Base-by-base conservation (phyloP, 2,888 invertebrate species). In the Nowickia ferox region DNA sequence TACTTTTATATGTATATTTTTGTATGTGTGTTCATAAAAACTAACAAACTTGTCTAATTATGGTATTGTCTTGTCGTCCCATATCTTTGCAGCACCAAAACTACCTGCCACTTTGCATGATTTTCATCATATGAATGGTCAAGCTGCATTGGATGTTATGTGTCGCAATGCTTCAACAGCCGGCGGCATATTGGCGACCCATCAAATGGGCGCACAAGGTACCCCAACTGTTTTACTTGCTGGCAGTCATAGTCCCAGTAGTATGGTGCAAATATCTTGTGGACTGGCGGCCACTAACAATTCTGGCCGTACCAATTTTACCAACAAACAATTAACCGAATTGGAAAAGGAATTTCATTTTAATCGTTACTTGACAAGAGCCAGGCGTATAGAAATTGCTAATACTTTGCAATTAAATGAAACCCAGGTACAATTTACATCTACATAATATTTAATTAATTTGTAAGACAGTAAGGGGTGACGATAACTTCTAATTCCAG, bases 321-420 rank as follows among this genome's bases (percentile, higher is more conserved):
- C 99, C 88, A 99, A 99, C 93, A 99, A 99, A 93, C 99, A 99
- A 93, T 95, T 99, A 87, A 99, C 99, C 2, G 99, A 99, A 93
- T 94, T 99, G 88, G 99, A 99, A 93, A 99, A 99, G 92, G 99
- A 99, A 93, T 99, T 99, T 94, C 99, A 99, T 93, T 99, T 98
- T 94, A 99, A 99, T 94, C 99, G 98, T 93, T 99, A 99, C 94
- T 95, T 99, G 90, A 99, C 99, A 53, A 94, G 99, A 89, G 99
- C 98, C 53, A 94, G 99, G 88, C 95, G 99, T 89, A 99, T 99
- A 92, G 99, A 99, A 93, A 99, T 99, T 88, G 99, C 99, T 0
- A 97, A 98, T 3, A 97, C 98, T 4, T 94, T 99, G 77, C 98
- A 98, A 91, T 95, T 99, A 74, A 99, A 99, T 93, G 99, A 99